Conservation (phyloP, 1,140 invertebrate species). For the Gryllus bimaculatus region DNA sequence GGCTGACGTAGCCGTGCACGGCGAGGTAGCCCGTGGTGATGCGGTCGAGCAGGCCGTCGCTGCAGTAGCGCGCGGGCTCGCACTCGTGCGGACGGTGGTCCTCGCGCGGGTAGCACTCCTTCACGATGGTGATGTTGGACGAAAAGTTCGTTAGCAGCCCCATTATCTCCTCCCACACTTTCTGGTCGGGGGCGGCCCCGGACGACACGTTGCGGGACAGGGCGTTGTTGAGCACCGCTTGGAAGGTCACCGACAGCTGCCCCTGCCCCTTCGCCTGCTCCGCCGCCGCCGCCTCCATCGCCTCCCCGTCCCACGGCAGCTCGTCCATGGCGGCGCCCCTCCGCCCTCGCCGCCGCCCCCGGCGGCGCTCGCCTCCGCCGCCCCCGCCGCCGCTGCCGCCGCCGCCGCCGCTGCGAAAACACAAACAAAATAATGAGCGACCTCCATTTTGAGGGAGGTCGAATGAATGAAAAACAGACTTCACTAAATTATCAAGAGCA, state of each 20-base stretch:
- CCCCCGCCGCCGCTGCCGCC: too few relatives aligned
- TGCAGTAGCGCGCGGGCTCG: constrained; percentile 27
- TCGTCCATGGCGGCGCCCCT: too few relatives aligned
- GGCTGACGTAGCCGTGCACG: constrained; percentile 56
- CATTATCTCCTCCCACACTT: not conserved
- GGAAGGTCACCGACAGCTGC: too few relatives aligned
- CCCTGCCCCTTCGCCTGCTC: too few relatives aligned
- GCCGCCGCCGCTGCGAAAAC: too few relatives aligned
- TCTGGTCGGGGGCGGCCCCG: not conserved
- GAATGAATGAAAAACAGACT: not conserved
- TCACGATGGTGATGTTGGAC: too few relatives aligned
- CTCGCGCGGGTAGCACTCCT: not conserved
- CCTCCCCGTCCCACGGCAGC: too few relatives aligned
- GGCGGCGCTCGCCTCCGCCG: too few relatives aligned
- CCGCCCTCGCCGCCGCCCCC: too few relatives aligned
- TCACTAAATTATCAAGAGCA: not conserved
- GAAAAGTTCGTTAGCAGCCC: not conserved
- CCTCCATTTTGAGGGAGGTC: not conserved
- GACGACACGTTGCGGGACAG: not conserved
- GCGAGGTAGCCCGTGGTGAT: constrained; percentile 38
- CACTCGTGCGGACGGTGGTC: not conserved
- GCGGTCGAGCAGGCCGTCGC: constrained; percentile 35
- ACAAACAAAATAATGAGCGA: too few relatives aligned
- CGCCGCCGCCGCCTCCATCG: too few relatives aligned
- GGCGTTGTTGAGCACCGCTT: too few relatives aligned